Conservation (phyloP, 2,888 invertebrate species). For the Siphlonurus alternatus region DNA sequence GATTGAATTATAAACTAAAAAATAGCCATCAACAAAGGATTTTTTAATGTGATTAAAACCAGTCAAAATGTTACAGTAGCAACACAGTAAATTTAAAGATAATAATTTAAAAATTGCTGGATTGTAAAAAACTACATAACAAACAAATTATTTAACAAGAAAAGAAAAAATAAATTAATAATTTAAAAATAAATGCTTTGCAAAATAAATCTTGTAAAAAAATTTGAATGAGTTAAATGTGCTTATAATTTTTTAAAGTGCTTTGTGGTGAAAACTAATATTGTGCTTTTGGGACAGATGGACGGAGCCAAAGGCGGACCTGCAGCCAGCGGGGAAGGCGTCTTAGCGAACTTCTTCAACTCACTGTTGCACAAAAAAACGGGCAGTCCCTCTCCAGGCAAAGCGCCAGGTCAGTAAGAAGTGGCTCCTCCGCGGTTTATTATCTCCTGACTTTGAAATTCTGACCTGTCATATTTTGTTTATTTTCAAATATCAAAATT, state of each 20-base stretch:
- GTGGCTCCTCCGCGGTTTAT: constrained; percentile 11
- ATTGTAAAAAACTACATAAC: background rate
- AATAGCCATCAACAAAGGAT: no score
- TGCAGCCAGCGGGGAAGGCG: constrained; percentile 70
- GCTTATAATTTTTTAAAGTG: no score
- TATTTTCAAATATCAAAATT: no score
- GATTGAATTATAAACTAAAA: background rate
- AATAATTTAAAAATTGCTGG: background rate
- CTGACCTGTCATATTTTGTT: background rate
- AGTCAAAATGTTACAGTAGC: background rate
- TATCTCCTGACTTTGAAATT: background rate
- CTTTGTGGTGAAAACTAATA: no score
- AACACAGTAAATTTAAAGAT: background rate
- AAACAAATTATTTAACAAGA: no score
- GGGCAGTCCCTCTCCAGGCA: constrained; percentile 41
- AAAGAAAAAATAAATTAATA: no score
- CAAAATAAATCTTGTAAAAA: no score
- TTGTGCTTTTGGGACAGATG: constrained; percentile 31
- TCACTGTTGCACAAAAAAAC: constrained; percentile 90
- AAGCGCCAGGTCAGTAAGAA: constrained; percentile 27
- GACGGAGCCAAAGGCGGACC: constrained; percentile 50
- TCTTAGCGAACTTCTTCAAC: constrained; percentile 95
- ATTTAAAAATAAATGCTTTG: no score
- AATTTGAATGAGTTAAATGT: no score
- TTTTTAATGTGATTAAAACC: background rate